These are phyloP conservation scores for Marisa cornuarietis DNA, from an alignment of 1,140 invertebrate genomes.

Conservation along the genomic window DNA sequence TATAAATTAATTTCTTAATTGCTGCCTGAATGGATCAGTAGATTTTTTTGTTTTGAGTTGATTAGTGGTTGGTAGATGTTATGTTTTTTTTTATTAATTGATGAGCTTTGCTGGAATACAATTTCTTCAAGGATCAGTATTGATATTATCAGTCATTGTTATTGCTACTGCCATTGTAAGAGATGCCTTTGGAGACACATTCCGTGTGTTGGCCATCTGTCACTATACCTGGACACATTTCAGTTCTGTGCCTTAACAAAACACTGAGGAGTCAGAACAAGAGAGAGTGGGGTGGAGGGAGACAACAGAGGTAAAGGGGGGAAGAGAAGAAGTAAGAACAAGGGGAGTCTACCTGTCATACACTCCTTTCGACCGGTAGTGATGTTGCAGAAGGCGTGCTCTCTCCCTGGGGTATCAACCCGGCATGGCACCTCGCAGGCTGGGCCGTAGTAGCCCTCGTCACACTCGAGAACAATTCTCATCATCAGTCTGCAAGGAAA, in stretches of 20 bases:
- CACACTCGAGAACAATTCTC: constrained; percentile 4
- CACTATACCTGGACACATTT: not conserved
- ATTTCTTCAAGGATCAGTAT: no score
- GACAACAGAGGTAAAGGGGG: no score
- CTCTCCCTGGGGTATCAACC: constrained; percentile 2
- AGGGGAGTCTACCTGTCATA: constrained; percentile 1
- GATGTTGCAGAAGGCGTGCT: constrained; percentile 26
- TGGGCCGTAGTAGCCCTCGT: constrained; percentile 15
- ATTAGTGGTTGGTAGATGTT: not conserved
- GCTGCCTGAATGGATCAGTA: not conserved
- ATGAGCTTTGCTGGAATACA: not conserved
- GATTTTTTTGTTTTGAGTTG: not conserved
- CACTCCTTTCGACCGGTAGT: constrained; percentile 24
- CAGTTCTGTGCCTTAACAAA: no score
- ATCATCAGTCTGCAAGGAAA: constrained; percentile 16
- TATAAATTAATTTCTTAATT: not conserved
- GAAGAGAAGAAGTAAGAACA: no score
- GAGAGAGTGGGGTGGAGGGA: no score
- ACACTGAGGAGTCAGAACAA: no score
- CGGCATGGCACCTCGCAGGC: constrained; percentile 12
- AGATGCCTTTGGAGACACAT: no score
- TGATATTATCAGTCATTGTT: not conserved
- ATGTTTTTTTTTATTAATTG: not conserved
- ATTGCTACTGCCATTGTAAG: not conserved
- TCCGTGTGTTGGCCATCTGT: no score